Conservation (phyloP, 2,113 vertebrate genomes). For the Platysteira castanea region DNA sequence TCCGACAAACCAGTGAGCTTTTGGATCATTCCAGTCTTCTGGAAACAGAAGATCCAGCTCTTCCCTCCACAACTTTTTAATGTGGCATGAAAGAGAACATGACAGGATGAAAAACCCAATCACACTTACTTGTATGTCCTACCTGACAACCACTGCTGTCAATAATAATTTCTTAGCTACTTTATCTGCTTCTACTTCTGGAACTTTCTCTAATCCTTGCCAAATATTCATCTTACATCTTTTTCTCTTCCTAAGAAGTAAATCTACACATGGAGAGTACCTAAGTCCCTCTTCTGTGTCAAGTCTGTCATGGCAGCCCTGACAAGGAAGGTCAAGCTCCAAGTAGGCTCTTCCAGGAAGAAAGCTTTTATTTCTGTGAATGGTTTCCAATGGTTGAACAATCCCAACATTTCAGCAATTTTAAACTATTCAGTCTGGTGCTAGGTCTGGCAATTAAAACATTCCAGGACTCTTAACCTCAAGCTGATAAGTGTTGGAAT, state of each 20-base stretch:
- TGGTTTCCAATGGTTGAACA: neutral
- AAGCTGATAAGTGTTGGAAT: neutral
- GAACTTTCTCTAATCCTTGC: neutral
- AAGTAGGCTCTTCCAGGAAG: neutral
- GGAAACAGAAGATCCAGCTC: neutral
- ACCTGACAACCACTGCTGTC: neutral
- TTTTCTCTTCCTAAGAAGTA: neutral
- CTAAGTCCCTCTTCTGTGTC: neutral
- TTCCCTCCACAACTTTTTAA: neutral
- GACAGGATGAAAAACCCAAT: neutral
- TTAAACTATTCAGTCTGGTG: neutral
- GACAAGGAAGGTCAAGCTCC: neutral
- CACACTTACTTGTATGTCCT: neutral
- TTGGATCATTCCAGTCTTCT: neutral
- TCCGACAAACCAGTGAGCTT: neutral
- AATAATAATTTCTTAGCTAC: neutral
- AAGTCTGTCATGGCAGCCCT: neutral
- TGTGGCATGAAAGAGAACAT: neutral
- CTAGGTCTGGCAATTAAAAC: neutral
- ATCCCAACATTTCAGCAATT: neutral
- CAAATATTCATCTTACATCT: neutral
- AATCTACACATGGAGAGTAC: neutral
- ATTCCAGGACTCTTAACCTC: neutral
- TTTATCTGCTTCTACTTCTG: neutral
- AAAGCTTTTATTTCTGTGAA: neutral